Percentiles rank a stretch among this genome's conserved stretches.
phyloP scores from a whole-genome alignment of 2,888 invertebrate genomes.

The Drosophila formosana region DNA sequence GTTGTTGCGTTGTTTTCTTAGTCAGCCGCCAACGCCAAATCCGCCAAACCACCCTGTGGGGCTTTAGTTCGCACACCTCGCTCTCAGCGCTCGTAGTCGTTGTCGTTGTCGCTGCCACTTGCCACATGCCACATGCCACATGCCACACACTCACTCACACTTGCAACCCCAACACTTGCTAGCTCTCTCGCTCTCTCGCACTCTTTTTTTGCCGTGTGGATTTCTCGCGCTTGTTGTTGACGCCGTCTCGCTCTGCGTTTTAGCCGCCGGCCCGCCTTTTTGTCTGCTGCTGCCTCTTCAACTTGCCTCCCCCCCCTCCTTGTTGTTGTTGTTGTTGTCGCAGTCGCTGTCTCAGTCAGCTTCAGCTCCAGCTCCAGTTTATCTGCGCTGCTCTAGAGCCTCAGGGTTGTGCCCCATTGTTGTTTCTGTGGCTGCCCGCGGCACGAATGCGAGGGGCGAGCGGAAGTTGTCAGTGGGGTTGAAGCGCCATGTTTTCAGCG shows the following conservation, averaged over 20 bases:
- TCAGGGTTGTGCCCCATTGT: slow-evolving; percentile 50
- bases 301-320: neutral
- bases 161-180: slow-evolving; percentile 49
- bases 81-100: neutral
- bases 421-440: neutral
- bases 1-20: slow-evolving; percentile 74
- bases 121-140: slow-evolving; percentile 10
- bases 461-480: slow-evolving; percentile 7
- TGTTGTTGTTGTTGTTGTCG: slow-evolving; percentile 33
- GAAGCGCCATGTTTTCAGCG: slow-evolving; percentile 62
- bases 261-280: slow-evolving; percentile 54
- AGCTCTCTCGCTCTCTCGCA: slow-evolving; percentile 13
- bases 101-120: neutral
- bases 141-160: slow-evolving; percentile 14
- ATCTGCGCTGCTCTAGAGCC: slow-evolving; percentile 70
- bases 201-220: slow-evolving; percentile 20
- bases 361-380: slow-evolving; percentile 53
- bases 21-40: slow-evolving; percentile 75
- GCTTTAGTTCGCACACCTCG: slow-evolving; percentile 38
- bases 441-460: neutral
- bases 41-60: slow-evolving; percentile 74
- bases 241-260: slow-evolving; percentile 63
- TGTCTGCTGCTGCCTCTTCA: slow-evolving; percentile 8
- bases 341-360: slow-evolving; percentile 42
- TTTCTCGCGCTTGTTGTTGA: slow-evolving; percentile 52